phyloP scores from a whole-genome alignment of 1,140 invertebrate genomes.

The Psilanteris sp. region DNA sequence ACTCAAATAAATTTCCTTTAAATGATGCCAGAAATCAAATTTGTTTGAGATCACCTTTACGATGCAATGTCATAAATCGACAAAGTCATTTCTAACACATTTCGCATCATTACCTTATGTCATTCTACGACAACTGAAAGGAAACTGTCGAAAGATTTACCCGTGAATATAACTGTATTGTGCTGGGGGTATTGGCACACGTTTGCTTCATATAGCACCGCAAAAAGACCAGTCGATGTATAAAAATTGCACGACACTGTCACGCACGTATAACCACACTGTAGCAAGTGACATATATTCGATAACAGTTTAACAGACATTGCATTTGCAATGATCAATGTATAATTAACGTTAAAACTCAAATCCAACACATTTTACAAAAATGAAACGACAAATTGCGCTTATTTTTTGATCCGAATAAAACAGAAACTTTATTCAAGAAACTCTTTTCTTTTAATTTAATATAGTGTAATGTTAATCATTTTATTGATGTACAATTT shows the following conservation, averaged over 20 bases:
- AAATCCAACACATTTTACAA: constrained; percentile 28
- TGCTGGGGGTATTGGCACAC: constrained; percentile 9
- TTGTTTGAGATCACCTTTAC: too few species aligned
- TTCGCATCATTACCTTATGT: constrained; percentile 49
- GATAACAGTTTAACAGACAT: constrained; percentile 43
- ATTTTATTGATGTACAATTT: too few species aligned
- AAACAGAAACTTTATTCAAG: constrained; percentile 1
- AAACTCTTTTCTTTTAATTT: constrained; percentile 11
- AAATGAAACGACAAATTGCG: neutral
- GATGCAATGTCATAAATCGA: constrained; percentile 25
- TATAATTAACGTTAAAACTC: constrained; percentile 35
- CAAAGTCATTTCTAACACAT: constrained; percentile 34
- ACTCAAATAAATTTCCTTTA: too few species aligned
- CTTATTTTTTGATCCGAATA: constrained; percentile 1
- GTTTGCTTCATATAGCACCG: constrained; percentile 18
- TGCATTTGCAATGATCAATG: constrained; percentile 32
- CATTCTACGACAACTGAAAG: constrained; percentile 38
- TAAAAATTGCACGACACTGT: constrained; percentile 53
- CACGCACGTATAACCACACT: constrained; percentile 27
- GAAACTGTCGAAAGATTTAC: constrained; percentile 47
- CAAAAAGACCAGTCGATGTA: constrained; percentile 43
- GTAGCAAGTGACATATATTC: constrained; percentile 31
- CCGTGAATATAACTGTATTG: constrained; percentile 40
- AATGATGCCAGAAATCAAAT: too few species aligned
- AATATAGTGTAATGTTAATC: constrained; percentile 20